Evolutionary conservation across 2,888 invertebrate species (phyloP).

Genomic region (Drosophila tanythrix): DNA sequence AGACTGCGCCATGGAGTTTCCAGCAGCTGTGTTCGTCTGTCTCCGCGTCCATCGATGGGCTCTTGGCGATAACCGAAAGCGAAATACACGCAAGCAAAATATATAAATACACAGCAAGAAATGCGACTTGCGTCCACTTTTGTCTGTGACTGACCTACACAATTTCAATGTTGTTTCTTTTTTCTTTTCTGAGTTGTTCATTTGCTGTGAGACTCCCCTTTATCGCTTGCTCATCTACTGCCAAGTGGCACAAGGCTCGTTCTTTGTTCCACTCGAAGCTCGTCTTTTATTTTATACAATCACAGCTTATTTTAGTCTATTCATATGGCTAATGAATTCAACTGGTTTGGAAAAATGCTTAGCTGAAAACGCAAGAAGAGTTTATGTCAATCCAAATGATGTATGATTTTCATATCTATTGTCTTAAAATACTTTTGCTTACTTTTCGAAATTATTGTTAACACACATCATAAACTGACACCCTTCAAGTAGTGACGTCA

Average conservation of each 20-base stretch:
- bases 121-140: conserved; percentile 4
- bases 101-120: conserved; percentile 58
- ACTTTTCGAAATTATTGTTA: neutral
- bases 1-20: conserved; percentile 45
- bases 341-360: neutral
- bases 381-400: too few relatives aligned
- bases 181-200: neutral
- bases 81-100: conserved; percentile 21
- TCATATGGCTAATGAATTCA: neutral
- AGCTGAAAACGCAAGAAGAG: neutral
- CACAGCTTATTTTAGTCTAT: conserved; percentile 18
- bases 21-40: conserved; percentile 46
- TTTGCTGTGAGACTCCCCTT: conserved; percentile 6
- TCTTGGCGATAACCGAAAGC: conserved; percentile 40
- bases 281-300: conserved; percentile 10
- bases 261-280: conserved; percentile 37
- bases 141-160: conserved; percentile 43
- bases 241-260: conserved; percentile 27
- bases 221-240: conserved; percentile 6
- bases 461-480: neutral
- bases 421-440: neutral
- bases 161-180: conserved; percentile 38
- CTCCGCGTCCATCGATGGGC: conserved; percentile 22
- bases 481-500: neutral
- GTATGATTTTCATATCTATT: neutral